Base-by-base conservation (phyloP, 2,888 invertebrate genomes). In the Trissonchulus sp. region DNA sequence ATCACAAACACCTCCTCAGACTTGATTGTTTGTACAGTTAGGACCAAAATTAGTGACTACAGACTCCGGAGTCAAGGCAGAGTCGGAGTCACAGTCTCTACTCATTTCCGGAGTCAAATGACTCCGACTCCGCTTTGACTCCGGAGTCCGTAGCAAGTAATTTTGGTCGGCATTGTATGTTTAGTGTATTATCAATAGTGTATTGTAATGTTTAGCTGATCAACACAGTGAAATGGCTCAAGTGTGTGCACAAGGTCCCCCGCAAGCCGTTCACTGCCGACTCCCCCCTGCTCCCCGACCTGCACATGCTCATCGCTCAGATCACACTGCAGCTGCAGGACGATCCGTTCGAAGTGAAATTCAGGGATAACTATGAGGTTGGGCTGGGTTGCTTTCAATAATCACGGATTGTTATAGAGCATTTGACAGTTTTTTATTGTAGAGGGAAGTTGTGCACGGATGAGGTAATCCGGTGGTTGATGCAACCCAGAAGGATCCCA, bases 261-360 rank as follows among this genome's bases (percentile, higher is more conserved):
- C 85, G 84, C 77, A 89, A 89, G 72, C 89, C 90, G 0, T 91
- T 91, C 82, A 91, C 90, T 0, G 85, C 86, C 0, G 89, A 90
- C 74, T 90, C 90, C 34, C 90, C 90, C 0, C 84, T 97, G 74
- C 94, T 96, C 0, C 91, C 92, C 78, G 98, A 98, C 87, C 86
- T 97, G 80, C 89, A 92, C 74, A 92, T 98, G 68, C 92, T 92
- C 88, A 92, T 93, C 81, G 86, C 94, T 86, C 92, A 92, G 82
- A 91, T 94, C 82, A 85, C 92, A 1, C 90, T 99, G 80, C 95
- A 97, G 87, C 90, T 99, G 87, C 92, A 92, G 79, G 99, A 99
- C 84, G 98, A 99, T 89, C 97, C 97, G 0, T 98, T 99, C 84
- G 99, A 99, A 87, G 94, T 97, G 1, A 93, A 93, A 82, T 87